Evolutionary conservation across 2,888 invertebrate species (phyloP).

Genomic region (Phyto melanocephala): DNA sequence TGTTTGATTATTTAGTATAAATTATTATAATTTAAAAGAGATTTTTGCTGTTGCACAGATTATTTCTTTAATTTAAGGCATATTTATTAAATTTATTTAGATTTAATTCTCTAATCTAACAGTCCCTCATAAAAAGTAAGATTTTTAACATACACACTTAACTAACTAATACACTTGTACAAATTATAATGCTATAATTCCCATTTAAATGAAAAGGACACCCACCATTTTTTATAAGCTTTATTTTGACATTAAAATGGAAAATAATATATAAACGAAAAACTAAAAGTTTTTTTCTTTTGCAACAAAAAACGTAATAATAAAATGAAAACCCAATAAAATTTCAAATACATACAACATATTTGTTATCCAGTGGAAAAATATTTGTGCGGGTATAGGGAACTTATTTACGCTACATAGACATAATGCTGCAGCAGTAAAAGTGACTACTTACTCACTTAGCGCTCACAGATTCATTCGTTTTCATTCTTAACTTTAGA

Average conservation of each 20-base stretch:
- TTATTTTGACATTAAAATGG: not conserved
- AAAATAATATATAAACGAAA: not conserved
- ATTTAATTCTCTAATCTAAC: no score
- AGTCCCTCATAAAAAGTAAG: no score
- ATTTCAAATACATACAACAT: slow-evolving; percentile 21
- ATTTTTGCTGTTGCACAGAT: no score
- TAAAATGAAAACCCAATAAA: slow-evolving; percentile 29
- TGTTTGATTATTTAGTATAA: no score
- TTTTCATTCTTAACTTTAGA: not conserved
- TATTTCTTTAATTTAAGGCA: no score
- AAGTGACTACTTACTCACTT: not conserved
- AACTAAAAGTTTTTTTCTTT: not conserved
- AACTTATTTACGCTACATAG: not conserved
- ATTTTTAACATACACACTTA: no score
- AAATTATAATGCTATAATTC: not conserved
- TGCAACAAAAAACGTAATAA: not conserved
- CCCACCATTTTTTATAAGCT: not conserved
- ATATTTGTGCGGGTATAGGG: slow-evolving; percentile 6
- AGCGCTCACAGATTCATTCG: not conserved
- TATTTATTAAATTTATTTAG: no score
- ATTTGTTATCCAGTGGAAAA: not conserved
- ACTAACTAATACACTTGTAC: not conserved
- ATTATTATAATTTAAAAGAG: no score
- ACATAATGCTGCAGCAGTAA: not conserved
- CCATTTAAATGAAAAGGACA: not conserved